Base-by-base conservation (phyloP, 1,140 invertebrate genomes). In the Danaus melanippus region DNA sequence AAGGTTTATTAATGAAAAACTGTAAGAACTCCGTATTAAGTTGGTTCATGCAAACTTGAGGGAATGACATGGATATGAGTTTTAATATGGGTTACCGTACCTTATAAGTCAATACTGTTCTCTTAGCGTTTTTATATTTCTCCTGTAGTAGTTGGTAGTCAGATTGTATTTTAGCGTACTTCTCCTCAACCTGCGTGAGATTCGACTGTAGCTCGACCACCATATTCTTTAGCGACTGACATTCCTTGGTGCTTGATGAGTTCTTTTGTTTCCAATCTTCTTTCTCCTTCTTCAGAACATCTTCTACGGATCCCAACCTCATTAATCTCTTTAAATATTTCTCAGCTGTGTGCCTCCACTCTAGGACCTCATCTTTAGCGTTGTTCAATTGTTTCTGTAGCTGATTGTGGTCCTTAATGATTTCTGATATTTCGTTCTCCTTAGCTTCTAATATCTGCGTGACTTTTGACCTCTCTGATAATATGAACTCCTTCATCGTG, bases 91-190 rank as follows among this genome's bases (percentile, higher is more conserved):
- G 4, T 32, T 39, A 48, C 42, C 21, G 52, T 63, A 88, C 87
- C 80, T 89, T 90, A 71, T 90, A 90, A 61, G 88, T 89, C n/a
- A 79, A 74, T 10, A 87, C 86, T 7, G 88, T 89, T 62, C 87
- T 88, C 64, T 90, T 90, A 6, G 85, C 87, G 55, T 87, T 87
- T 61, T 87, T 88, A 60, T 90, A 90, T 52, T 90, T 90, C 11
- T 89, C 83, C 40, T 88, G 85, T 17, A 88, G 58, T 1, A 64
- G 70, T 39, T 81, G 71, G 60, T 89, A 62, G 10, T 87, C 82
- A 0, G 64, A 50, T 43, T 80, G 68, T 11, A 82, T 39, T 47
- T 69, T 75, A 0, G 61, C 59, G 53, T 69, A 73, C 12, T 72
- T 74, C 21, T 82, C 59, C 21, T 82, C 79, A 2, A 78, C 17